Base-by-base conservation (phyloP, 1,140 invertebrate genomes). In the Brachionus manjavacas region DNA sequence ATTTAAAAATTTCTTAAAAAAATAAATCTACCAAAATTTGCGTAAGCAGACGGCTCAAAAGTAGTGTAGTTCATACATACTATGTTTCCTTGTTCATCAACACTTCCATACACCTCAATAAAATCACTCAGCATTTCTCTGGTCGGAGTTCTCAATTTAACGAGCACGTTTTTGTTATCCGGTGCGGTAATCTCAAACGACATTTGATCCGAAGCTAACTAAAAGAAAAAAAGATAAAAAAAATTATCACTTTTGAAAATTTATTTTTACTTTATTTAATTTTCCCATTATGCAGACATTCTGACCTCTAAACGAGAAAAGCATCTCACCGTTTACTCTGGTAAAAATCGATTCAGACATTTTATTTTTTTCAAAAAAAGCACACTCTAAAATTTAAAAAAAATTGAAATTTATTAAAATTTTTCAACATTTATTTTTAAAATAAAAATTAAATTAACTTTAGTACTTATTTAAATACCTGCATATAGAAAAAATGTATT, bases 81-180 rank as follows among this genome's bases (percentile, higher is more conserved):
- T 8, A 81, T 60, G 35, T 81, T 81, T 81, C 79, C 79, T 81
- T 81, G 20, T 25, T 81, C 79, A 43, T 81, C 79, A 41, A 81
- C 79, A 81, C 64, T 81, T 39, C 79, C 79, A 46, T 81, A 81
- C 4, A 81, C 79, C 35, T 81, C 79, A 14, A 81, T 25, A 23
- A 81, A n/a, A 60, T 81, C 79, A 25, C 79, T 81, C 4, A 81
- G 12, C 79, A 68, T 64, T 9, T 81, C 79, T 14, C 52, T 81
- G n/a, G 41, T 64, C 14, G 79, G 79, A n/a, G 39, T 64, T 81
- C 64, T 81, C 39, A 81, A 16, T n/a, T 68, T 60, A 14, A 81
- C 79, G 11, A 81, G 41, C 2, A 81, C 31, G 23, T 64, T 43
- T 23, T 64, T 60, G 16, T 81, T 64, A n/a, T 81, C 79, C 0